phyloP scores from a whole-genome alignment of 2,797 vertebrate species.

The Pangasius larnaudii region DNA sequence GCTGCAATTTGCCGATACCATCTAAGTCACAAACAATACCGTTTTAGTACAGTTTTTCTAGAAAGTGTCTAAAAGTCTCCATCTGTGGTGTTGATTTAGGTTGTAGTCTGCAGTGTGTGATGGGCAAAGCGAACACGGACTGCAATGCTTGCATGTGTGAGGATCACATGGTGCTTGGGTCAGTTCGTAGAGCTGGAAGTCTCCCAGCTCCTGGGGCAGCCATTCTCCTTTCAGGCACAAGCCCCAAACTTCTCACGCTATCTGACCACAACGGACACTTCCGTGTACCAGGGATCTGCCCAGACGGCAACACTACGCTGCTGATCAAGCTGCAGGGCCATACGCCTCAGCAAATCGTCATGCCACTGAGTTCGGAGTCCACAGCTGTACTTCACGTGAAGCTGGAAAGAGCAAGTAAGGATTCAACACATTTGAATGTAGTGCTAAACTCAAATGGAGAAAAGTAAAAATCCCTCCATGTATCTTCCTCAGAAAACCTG shows the following conservation, averaged over 20 bases:
- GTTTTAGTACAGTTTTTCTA: background rate
- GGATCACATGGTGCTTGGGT: conserved; percentile 76
- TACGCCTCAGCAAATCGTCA: conserved; percentile 61
- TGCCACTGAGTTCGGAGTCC: conserved; percentile 74
- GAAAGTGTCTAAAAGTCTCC: no score
- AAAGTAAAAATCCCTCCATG: background rate
- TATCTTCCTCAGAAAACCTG: conserved; percentile 81
- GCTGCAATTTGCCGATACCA: background rate
- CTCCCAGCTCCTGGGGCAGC: conserved; percentile 75
- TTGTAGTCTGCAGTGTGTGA: conserved; percentile 84
- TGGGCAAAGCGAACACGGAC: conserved; percentile 85
- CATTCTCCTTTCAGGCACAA: conserved; percentile 73
- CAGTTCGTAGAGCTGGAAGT: conserved; percentile 84
- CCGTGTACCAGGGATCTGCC: conserved; percentile 86
- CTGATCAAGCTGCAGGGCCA: conserved; percentile 86
- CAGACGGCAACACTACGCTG: conserved; percentile 85
- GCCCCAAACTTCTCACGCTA: conserved; percentile 80
- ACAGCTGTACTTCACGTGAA: conserved; percentile 82
- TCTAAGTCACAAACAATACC: background rate
- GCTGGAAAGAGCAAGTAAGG: conserved; percentile 87
- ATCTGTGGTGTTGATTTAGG: conserved; percentile 66
- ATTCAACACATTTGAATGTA: background rate
- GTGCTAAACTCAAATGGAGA: background rate
- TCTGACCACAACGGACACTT: conserved; percentile 88
- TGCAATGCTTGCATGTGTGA: conserved; percentile 90